phyloP scores from a whole-genome alignment of 2,888 invertebrate genomes.

The Frankliniella intonsa region DNA sequence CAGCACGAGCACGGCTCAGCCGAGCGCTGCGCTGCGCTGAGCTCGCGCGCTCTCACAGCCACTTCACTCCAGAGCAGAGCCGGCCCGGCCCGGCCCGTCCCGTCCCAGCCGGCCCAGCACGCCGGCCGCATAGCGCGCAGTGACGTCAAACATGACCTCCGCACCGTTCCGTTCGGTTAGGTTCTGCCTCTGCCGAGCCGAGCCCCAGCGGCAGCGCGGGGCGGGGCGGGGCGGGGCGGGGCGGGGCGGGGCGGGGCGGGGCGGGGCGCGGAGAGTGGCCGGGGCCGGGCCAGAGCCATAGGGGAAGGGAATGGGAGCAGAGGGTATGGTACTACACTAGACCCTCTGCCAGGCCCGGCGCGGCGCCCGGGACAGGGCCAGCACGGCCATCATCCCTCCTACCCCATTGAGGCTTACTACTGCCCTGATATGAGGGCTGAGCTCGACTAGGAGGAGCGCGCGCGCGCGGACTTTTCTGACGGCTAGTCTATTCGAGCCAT shows the following conservation, averaged over 20 bases:
- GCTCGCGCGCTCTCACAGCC: too few species aligned
- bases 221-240: not conserved
- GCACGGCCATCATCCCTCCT: too few species aligned
- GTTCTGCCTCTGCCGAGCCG: not conserved
- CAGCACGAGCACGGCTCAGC: not conserved
- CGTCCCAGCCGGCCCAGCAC: not conserved
- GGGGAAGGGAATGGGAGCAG: not conserved
- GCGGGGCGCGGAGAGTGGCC: not conserved
- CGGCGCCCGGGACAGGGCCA: too few species aligned
- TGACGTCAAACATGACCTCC: slow-evolving; percentile 26
- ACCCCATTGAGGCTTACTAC: too few species aligned
- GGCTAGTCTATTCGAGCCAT: too few species aligned
- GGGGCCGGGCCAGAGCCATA: not conserved
- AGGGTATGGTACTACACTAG: not conserved
- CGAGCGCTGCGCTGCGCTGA: too few species aligned
- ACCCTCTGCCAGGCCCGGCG: too few species aligned
- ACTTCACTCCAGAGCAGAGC: too few species aligned
- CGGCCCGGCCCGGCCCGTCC: not conserved
- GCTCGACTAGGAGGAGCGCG: too few species aligned
- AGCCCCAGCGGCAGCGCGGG: not conserved
- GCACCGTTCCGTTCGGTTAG: not conserved
- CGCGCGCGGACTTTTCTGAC: too few species aligned
- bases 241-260: not conserved
- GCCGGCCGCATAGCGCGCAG: not conserved
- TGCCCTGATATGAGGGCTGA: too few species aligned